These are phyloP conservation scores for Cephus sareptanus DNA, from an alignment of 2,888 invertebrate genomes.

Conservation along the genomic window DNA sequence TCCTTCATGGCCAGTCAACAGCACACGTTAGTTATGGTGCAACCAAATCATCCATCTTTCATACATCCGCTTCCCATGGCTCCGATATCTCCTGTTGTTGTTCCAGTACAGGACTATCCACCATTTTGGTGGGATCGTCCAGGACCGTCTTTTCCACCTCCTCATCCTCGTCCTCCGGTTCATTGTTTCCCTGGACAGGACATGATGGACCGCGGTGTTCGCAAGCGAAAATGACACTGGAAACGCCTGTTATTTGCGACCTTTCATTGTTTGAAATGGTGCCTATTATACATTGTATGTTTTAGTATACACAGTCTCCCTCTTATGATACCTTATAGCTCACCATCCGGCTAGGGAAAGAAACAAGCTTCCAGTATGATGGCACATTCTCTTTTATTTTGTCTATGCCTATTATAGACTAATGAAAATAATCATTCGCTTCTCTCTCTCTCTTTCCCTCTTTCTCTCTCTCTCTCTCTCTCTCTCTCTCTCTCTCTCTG, in stretches of 20 bases:
- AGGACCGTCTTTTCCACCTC: slow-evolving; percentile 32
- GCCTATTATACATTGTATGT: slow-evolving; percentile 55
- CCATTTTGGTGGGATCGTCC: slow-evolving; percentile 51
- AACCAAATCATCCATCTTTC: slow-evolving; percentile 42
- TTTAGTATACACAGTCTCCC: slow-evolving; percentile 50
- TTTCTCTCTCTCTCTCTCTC: no score
- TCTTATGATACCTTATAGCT: slow-evolving; percentile 35
- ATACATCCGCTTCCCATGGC: slow-evolving; percentile 45
- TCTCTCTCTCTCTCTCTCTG: not conserved
- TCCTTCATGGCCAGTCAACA: slow-evolving; percentile 42
- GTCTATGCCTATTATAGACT: not conserved
- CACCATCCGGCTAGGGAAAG: slow-evolving; percentile 31
- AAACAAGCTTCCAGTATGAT: slow-evolving; percentile 7
- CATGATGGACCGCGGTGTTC: slow-evolving; percentile 41
- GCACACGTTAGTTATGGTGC: slow-evolving; percentile 39
- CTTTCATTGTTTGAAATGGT: slow-evolving; percentile 57
- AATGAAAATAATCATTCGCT: not conserved
- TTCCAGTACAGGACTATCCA: slow-evolving; percentile 45
- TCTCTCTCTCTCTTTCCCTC: not conserved
- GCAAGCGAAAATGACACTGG: slow-evolving; percentile 58
- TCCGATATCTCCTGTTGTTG: slow-evolving; percentile 40
- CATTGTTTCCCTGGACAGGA: slow-evolving; percentile 40
- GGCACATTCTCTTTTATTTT: not conserved
- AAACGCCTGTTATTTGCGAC: slow-evolving; percentile 45
- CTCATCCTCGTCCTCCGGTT: slow-evolving; percentile 27